Percentiles rank a stretch among this genome's conserved stretches.
Evolutionary conservation across 2,888 invertebrate genomes (phyloP).

Genomic region (Hipparchia sbordonii): DNA sequence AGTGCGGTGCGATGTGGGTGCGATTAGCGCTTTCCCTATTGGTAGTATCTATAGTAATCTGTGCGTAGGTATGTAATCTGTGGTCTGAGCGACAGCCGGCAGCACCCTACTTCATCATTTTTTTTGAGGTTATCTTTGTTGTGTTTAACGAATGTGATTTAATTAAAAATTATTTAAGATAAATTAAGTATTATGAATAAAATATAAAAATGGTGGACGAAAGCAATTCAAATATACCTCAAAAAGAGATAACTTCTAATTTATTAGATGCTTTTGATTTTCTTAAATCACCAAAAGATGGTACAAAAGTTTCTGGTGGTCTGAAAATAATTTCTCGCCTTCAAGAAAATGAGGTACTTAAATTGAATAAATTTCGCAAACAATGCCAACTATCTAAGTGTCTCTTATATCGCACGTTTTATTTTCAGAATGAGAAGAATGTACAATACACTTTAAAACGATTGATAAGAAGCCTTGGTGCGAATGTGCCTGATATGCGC

Average conservation of each 20-base stretch:
- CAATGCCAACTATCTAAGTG: neutral
- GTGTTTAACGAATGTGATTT: neutral
- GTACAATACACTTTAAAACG: constrained; percentile 86
- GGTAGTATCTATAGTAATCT: too few species aligned
- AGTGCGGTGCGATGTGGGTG: neutral
- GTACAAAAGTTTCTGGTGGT: constrained; percentile 67
- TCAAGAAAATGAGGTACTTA: constrained; percentile 64
- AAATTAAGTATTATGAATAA: neutral
- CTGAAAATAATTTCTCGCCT: constrained; percentile 70
- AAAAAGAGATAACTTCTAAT: constrained; percentile 60
- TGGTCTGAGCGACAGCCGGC: too few species aligned
- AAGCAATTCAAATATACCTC: constrained; percentile 45
- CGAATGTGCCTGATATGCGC: constrained; percentile 84
- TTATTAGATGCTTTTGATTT: constrained; percentile 74
- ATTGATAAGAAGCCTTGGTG: constrained; percentile 88
- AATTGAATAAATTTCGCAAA: constrained; percentile 42
- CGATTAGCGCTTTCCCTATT: neutral
- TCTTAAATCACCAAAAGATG: constrained; percentile 64
- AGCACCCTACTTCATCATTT: too few species aligned
- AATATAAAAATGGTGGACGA: constrained; percentile 62
- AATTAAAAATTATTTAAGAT: neutral
- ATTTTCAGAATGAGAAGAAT: constrained; percentile 83
- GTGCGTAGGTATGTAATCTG: too few species aligned
- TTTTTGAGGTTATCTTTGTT: neutral
- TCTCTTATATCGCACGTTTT: neutral